Percentiles rank a stretch among this genome's conserved stretches.
These are phyloP conservation scores for Iselma pallidipennis DNA, from an alignment of 2,888 invertebrate genomes.

Conservation along the genomic window DNA sequence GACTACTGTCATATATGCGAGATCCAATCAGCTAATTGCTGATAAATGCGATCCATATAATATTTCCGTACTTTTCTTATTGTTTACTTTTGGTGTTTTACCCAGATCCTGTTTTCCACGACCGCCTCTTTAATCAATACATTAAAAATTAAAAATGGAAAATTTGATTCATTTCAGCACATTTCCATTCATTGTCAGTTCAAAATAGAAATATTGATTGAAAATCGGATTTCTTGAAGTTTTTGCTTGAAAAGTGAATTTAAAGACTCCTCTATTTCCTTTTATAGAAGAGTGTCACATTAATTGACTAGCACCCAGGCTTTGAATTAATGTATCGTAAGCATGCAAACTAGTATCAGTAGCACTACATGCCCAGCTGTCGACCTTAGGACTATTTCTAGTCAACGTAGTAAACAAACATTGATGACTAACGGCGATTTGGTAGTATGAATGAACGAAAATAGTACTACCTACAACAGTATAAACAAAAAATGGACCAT, in stretches of 20 bases:
- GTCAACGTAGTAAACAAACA: not conserved
- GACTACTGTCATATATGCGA: slow-evolving; percentile 40
- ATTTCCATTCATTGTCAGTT: no score
- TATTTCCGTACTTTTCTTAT: slow-evolving; percentile 40
- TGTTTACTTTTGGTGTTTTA: no score
- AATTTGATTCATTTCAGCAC: no score
- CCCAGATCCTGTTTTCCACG: no score
- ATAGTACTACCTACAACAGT: not conserved
- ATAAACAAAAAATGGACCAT: not conserved
- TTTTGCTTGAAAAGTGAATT: not conserved
- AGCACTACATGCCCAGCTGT: not conserved
- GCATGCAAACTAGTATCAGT: not conserved
- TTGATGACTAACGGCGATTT: not conserved
- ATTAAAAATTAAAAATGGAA: no score
- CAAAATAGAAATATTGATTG: no score
- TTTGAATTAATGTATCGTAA: not conserved
- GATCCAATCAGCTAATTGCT: slow-evolving; percentile 53
- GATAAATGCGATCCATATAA: slow-evolving; percentile 46
- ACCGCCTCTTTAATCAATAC: no score
- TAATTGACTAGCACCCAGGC: not conserved
- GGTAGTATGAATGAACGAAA: not conserved
- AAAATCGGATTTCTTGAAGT: no score
- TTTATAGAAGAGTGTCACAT: not conserved
- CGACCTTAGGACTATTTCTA: not conserved
- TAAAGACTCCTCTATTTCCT: not conserved